Evolutionary conservation across 2,113 vertebrate species (phyloP), one percentile per base, ranked within the genome.

Genomic region (Pica pica): DNA sequence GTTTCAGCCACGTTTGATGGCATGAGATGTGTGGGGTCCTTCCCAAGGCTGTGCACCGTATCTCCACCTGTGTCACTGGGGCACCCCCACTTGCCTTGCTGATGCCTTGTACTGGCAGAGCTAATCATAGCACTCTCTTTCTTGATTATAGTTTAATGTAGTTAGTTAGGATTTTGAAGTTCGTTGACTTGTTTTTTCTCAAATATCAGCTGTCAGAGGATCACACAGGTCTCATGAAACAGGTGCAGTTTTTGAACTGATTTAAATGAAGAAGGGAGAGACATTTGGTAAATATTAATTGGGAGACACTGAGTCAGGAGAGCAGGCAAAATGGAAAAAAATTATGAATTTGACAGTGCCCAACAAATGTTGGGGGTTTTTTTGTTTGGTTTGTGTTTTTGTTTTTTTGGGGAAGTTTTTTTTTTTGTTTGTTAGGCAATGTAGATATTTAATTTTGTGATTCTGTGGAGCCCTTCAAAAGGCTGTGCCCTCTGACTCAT

Each of bases 201-300:
- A 83, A 83, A 49, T 94, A 88, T 93, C 71, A 86, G 88, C 63
- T 94, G 92, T 90, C 90, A 93, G 77, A 89, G 94, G 42, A 39
- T 44, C 68, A 46, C 35, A 64, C 22, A 89, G 82, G 85, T 96
- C 92, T 94, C 23, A 41, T 27, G 67, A 82, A 96, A 92, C 87
- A 95, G 94, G 78, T 92, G 83, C 90, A 56, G 85, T 42, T 86
- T 96, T 88, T 78, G 83, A 90, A 90, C 33, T n/a, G 71, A 90
- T 96, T 75, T 81, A 94, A 83, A 81, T 41, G 41, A 94, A 88
- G 59, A 90, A 81, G 24, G 42, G 60, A 88, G 68, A 93, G 59
- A 80, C 82, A 88, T 93, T 94, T 94, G 83, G 83, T 71, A 96
- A 87, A 83, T 87, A 95, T 92, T 96, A 88, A 92, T 92, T 93